Evolutionary conservation across 2,888 invertebrate species (phyloP), one percentile per base, ranked within the genome.

Genomic region (Choreutis nemorana): DNA sequence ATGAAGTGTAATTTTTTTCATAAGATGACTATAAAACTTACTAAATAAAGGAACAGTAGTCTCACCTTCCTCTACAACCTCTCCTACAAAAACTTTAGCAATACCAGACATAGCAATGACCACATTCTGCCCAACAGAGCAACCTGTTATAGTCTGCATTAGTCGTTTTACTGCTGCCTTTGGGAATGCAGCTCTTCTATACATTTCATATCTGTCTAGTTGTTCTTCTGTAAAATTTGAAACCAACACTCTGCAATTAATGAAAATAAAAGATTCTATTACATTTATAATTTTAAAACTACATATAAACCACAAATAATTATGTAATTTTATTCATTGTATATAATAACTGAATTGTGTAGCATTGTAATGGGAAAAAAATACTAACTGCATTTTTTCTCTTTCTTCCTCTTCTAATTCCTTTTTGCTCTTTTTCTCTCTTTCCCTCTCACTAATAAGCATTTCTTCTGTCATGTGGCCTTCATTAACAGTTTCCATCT

Each of bases 101-200:
- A 98, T 97, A 40, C 99, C 99, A 9, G 99, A 94, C 94, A 99
- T 97, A 1, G 99, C 98, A 50, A 99, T 99, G 0, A 99, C 97
- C 26, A 98, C 98, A 81, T 98, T 98, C 60, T 98, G 98, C 0
- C 97, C 95, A 1, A 98, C 94, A 0, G 97, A 91, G 56, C 94
- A 91, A 0, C 97, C 97, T 0, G 98, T 96, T 33, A 97, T 95
- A 1, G 97, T 96, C 73, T 98, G 97, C 94, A 99, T 98, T 41
- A 97, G 83, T 42, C 97, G 83, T 72, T 96, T 97, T 2, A 99
- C 95, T 1, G 97, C 92, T 22, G 98, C 97, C 72, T 97, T 98
- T 0, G 98, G 98, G 64, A 99, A 98, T 0, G 97, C 96, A 0
- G 98, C 90, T 51, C 99, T 81, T 40, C 99, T 81, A 59, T 92